Conservation (phyloP, 1,140 invertebrate genomes). For the Brachystomella parvula region DNA sequence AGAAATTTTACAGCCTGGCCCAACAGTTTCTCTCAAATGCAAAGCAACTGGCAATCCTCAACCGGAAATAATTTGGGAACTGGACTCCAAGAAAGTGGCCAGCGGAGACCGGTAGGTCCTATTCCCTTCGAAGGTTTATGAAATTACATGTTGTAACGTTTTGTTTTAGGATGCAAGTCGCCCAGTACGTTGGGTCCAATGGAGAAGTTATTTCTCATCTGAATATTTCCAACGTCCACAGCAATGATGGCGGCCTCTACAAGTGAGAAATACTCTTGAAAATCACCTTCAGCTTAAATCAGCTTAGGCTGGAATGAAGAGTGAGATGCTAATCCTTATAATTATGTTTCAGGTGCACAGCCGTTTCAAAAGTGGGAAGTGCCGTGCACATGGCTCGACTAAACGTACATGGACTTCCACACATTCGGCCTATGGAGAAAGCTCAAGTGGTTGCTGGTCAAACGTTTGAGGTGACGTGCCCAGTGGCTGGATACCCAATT, state of each 20-base stretch:
- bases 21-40: constrained; percentile 72
- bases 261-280: constrained; percentile 47
- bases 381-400: constrained; percentile 76
- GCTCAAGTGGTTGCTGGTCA: constrained; percentile 89
- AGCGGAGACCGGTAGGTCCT: constrained; percentile 50
- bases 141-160: not conserved
- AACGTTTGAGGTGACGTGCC: constrained; percentile 55
- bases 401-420: constrained; percentile 85
- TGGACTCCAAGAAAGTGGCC: constrained; percentile 75
- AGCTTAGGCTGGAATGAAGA: not conserved
- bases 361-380: constrained; percentile 81
- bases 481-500: constrained; percentile 89
- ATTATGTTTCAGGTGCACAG: constrained; percentile 55
- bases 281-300: not conserved
- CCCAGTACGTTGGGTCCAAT: constrained; percentile 75
- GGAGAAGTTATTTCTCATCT: constrained; percentile 89
- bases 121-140: not conserved
- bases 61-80: constrained; percentile 87
- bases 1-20: constrained; percentile 77
- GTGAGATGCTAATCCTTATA: too few relatives aligned
- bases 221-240: constrained; percentile 83
- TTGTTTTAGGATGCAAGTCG: constrained; percentile 58
- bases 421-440: constrained; percentile 85
- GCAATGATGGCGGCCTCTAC: constrained; percentile 88
- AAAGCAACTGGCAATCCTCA: constrained; percentile 80